phyloP scores from a whole-genome alignment of 1,140 invertebrate species.

The Linepithema humile region DNA sequence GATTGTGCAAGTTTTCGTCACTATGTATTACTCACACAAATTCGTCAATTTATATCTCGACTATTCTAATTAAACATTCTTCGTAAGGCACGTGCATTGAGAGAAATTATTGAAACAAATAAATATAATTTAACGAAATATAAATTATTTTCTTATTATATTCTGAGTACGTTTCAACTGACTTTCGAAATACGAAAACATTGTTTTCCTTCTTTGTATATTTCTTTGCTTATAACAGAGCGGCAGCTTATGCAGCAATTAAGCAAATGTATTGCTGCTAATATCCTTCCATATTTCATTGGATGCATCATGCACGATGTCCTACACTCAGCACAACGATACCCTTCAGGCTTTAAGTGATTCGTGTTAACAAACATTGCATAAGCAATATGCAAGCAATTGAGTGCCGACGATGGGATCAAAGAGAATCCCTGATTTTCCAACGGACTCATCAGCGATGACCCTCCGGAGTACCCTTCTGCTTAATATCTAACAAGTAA shows the following conservation, averaged over 20 bases:
- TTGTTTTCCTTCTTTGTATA: too few species aligned
- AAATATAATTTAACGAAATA: too few species aligned
- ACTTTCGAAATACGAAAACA: too few species aligned
- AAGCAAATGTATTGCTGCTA: neutral
- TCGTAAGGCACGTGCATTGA: too few species aligned
- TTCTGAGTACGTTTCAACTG: too few species aligned
- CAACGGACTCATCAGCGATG: slow-evolving; percentile 20
- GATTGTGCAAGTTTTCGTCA: neutral
- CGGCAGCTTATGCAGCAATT: too few species aligned
- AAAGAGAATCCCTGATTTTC: slow-evolving; percentile 50
- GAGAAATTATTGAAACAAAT: too few species aligned
- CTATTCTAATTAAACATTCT: too few species aligned
- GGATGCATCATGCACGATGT: slow-evolving; percentile 16
- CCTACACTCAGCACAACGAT: neutral
- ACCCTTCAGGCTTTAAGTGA: slow-evolving; percentile 1
- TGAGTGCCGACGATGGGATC: slow-evolving; percentile 20
- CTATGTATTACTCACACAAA: too few species aligned
- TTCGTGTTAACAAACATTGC: slow-evolving; percentile 40
- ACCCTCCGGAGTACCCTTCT: neutral
- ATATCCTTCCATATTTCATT: neutral
- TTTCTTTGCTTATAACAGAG: too few species aligned
- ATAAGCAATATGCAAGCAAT: slow-evolving; percentile 47
- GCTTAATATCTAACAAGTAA: slow-evolving; percentile 30
- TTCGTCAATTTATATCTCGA: too few species aligned
- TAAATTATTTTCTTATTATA: too few species aligned